A percentile compares a stretch with the other conserved stretches of the same genome.
phyloP scores from a whole-genome alignment of 92 coral and sea anemone genomes.

The Paramuricea clavata region DNA sequence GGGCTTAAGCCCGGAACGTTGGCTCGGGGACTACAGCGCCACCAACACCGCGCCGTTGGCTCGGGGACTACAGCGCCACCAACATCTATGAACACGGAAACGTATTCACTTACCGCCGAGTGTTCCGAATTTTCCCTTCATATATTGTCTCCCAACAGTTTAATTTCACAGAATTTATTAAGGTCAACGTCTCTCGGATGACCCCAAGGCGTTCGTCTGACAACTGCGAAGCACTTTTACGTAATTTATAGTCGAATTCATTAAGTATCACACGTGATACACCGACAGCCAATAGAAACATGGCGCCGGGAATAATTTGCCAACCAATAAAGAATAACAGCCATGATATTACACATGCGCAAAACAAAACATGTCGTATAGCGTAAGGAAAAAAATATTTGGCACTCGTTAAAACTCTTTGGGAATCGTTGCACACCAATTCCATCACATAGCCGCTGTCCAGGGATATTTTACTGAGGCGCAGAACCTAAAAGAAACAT shows the following conservation, averaged over 20 bases:
- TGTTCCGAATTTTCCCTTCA: background rate
- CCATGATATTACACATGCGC: background rate
- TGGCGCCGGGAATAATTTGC: conserved; percentile 7
- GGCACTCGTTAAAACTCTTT: background rate
- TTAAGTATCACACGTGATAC: background rate
- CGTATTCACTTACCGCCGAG: background rate
- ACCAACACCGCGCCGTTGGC: no score
- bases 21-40: no score
- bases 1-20: no score
- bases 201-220: conserved; percentile 16
- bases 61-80: no score
- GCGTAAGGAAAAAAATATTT: background rate
- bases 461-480: background rate
- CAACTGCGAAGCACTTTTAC: background rate
- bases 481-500: background rate
- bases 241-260: background rate
- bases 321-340: conserved; percentile 19
- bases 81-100: no score
- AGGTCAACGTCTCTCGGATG: background rate
- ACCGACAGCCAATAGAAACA: conserved; percentile 8
- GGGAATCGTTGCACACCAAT: conserved; percentile 21
- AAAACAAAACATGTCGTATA: background rate
- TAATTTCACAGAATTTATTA: background rate
- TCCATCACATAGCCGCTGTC: conserved; percentile 20
- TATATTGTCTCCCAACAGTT: conserved; percentile 22